These are phyloP conservation scores for Xenops minutus DNA, from an alignment of 2,797 vertebrate species.

Conservation along the genomic window DNA sequence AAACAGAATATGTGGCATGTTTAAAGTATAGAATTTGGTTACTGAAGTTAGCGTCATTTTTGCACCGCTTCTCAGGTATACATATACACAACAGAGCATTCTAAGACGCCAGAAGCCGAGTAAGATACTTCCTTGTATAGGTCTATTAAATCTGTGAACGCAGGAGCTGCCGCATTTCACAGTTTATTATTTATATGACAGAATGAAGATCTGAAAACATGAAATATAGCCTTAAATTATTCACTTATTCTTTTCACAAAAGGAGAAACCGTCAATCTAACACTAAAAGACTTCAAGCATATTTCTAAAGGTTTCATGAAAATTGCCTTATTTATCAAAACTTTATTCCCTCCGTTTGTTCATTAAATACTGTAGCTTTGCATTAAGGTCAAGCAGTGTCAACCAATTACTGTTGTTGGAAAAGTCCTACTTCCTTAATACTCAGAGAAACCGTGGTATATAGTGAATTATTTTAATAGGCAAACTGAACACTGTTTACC, in stretches of 20 bases:
- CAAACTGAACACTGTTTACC: constrained; percentile 66
- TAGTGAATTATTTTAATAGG: constrained; percentile 76
- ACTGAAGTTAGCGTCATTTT: background rate
- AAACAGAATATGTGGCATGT: background rate
- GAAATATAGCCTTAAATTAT: constrained; percentile 75
- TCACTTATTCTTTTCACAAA: constrained; percentile 72
- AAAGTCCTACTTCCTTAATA: constrained; percentile 64
- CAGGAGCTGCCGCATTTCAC: constrained; percentile 56
- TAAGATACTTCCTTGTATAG: constrained; percentile 25
- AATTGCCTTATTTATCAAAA: constrained; percentile 76
- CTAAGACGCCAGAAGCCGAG: constrained; percentile 19
- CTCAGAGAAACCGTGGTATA: constrained; percentile 55
- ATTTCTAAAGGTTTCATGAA: constrained; percentile 71
- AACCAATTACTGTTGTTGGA: constrained; percentile 73
- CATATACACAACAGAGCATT: background rate
- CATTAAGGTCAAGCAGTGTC: constrained; percentile 72
- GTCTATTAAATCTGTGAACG: constrained; percentile 50
- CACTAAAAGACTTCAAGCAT: constrained; percentile 65
- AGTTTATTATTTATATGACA: constrained; percentile 71
- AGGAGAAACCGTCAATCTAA: constrained; percentile 72
- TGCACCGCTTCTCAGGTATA: background rate
- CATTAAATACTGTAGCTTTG: constrained; percentile 73
- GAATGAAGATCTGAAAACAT: constrained; percentile 70
- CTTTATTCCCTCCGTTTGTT: constrained; percentile 72
- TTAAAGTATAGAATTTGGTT: background rate